These are phyloP conservation scores for Eufriesea mexicana DNA, from an alignment of 1,140 invertebrate genomes.

Conservation along the genomic window DNA sequence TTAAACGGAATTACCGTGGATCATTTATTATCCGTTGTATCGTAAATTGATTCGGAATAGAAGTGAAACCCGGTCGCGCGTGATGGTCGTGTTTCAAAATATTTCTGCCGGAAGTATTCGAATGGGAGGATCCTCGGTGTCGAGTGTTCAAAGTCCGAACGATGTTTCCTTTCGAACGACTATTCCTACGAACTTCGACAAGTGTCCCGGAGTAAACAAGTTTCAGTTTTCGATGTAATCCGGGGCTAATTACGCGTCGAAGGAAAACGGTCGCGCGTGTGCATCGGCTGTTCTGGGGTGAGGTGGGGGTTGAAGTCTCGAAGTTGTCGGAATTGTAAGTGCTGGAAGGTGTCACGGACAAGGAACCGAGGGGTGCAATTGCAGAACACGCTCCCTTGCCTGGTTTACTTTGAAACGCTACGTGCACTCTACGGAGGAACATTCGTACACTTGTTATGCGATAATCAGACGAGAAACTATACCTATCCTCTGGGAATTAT, in stretches of 20 bases:
- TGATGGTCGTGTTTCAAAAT: no score
- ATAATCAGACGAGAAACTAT: not conserved
- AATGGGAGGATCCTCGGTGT: no score
- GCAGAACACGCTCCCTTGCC: not conserved
- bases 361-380: not conserved
- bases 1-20: no score
- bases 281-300: not conserved
- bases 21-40: no score
- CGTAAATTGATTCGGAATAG: no score
- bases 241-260: not conserved
- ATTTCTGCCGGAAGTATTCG: no score
- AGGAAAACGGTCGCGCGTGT: not conserved
- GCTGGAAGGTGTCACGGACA: not conserved
- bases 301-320: not conserved
- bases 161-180: not conserved
- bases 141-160: not conserved
- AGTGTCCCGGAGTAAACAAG: not conserved
- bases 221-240: not conserved
- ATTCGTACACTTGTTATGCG: not conserved
- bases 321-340: constrained; percentile 1
- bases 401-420: not conserved
- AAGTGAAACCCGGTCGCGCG: no score
- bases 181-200: not conserved
- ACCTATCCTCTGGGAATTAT: not conserved
- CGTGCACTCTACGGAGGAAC: not conserved